A percentile compares a stretch with the other conserved stretches of the same genome.
phyloP scores from a whole-genome alignment of 35 echinoderm and acorn worm genomes.

The Eucidaris tribuloides region DNA sequence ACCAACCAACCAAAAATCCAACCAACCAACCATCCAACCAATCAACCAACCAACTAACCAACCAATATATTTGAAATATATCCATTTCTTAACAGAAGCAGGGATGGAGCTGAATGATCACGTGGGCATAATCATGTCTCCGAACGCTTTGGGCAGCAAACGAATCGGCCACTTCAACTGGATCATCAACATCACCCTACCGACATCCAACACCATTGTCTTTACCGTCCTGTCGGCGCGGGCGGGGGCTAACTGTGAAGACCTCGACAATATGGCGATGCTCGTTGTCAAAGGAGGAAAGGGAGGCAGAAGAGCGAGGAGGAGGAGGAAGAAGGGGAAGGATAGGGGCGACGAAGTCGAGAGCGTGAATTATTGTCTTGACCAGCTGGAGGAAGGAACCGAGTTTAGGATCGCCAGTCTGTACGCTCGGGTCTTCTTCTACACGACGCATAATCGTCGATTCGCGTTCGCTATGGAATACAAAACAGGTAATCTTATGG shows the following conservation, averaged over 20 bases:
- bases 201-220: conserved; percentile 10
- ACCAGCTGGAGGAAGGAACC: background rate
- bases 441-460: background rate
- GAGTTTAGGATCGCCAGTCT: background rate
- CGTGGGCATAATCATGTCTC: background rate
- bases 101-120: background rate
- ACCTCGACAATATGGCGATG: background rate
- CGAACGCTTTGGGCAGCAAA: background rate
- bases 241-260: background rate
- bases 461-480: background rate
- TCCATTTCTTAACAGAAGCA: no score
- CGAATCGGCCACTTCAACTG: background rate
- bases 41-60: no score
- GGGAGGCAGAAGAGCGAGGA: background rate
- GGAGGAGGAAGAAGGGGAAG: background rate
- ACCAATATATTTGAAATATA: no score
- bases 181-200: background rate
- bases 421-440: background rate
- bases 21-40: no score
- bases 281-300: background rate
- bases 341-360: background rate
- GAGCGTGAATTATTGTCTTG: background rate
- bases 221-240: background rate
- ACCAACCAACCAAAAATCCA: no score
- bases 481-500: background rate